These are phyloP conservation scores for Agrypnus murinus DNA, from an alignment of 2,888 invertebrate species.

Conservation along the genomic window DNA sequence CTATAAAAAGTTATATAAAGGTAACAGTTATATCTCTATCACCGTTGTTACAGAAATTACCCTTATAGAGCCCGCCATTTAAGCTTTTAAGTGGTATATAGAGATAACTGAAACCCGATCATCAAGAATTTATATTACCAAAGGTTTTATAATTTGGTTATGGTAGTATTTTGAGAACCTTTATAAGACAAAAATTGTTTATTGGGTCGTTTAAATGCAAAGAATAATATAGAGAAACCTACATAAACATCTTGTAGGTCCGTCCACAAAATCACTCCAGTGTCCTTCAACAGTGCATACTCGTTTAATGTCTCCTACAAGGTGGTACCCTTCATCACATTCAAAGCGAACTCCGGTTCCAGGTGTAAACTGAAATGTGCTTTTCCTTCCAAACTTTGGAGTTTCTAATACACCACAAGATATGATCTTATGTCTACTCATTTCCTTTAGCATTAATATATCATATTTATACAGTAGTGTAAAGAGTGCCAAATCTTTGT, in stretches of 20 bases:
- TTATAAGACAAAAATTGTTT: too few species aligned
- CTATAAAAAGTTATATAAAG: too few species aligned
- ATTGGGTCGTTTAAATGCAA: too few species aligned
- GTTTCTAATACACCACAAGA: constrained; percentile 94
- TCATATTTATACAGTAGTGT: constrained; percentile 88
- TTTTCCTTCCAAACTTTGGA: constrained; percentile 92
- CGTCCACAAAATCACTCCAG: constrained; percentile 90
- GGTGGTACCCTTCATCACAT: constrained; percentile 91
- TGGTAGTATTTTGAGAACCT: too few species aligned
- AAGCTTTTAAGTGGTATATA: too few species aligned
- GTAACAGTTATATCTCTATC: too few species aligned
- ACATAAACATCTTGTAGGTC: constrained; percentile 94
- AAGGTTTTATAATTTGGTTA: too few species aligned
- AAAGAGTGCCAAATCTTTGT: constrained; percentile 89
- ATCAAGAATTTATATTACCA: too few species aligned
- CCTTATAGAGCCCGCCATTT: too few species aligned
- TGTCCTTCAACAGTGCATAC: constrained; percentile 85
- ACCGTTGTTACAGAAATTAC: too few species aligned
- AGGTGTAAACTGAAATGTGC: constrained; percentile 91
- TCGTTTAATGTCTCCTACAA: constrained; percentile 88
- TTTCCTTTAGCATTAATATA: constrained; percentile 67
- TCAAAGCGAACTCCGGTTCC: constrained; percentile 92
- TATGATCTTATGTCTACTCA: constrained; percentile 74
- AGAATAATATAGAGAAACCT: constrained; percentile 79
- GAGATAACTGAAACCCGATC: too few species aligned